Base-by-base conservation (phyloP, 2,888 invertebrate genomes). In the Papilio gigon region DNA sequence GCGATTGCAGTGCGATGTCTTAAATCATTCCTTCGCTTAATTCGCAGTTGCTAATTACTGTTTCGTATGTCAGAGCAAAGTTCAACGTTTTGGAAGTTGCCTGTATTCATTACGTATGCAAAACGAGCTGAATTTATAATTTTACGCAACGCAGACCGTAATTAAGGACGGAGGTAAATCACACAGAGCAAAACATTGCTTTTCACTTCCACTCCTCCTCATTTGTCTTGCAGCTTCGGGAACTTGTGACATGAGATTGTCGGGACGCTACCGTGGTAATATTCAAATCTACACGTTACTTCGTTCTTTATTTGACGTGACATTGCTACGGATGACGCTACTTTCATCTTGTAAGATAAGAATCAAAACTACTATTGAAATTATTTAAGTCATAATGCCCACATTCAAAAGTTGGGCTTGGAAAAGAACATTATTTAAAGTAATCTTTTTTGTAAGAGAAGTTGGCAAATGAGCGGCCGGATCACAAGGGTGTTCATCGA, bases 81-180 rank as follows among this genome's bases (percentile, higher is more conserved):
- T 68, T 68, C 68, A 68, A 64, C 59, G 27, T 68, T 68, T 68
- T 30, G 59, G 63, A 68, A 68, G 63, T 68, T 63, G 58, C 68
- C 47, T 59, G 47, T 64, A 64, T 64, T 68, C 58, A 68, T 68
- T 63, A 64, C 47, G 63, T 68, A 64, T 68, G 78, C 87, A 89
- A 89, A 89, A 89, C 88, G 86, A 77, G 77, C 76, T 76, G 85
- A 87, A 86, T 86, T 82, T 83, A 83, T 89, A 89, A 90, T 89
- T 85, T 80, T 81, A 83, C 83, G 81, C 84, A 82, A 85, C 75
- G 75, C 76, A 74, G 77, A 85, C 86, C 85, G 90, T 90, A 90
- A 90, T 91, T 90, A 90, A 68, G 68, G 89, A 90, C 89, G 88
- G 88, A 89, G 82, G 88, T 85, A 90, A 90, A 90, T 89, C 85